Conservation (phyloP, 2,888 invertebrate species). For the Drosophila heteroneura region DNA sequence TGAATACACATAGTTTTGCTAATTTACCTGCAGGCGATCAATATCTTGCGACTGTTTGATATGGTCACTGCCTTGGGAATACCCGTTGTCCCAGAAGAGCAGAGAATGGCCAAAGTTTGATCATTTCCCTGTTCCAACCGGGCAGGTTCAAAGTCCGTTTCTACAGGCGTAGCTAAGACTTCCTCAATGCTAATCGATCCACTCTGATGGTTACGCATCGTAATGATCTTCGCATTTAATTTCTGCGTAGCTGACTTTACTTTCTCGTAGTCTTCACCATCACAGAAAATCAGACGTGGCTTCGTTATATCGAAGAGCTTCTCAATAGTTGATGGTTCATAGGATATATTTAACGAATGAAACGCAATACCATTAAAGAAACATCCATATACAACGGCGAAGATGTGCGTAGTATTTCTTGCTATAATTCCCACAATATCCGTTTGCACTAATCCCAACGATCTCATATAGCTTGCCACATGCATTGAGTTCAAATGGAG, state of each 20-base stretch:
- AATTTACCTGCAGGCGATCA: too few species aligned
- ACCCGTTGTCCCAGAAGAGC: constrained; percentile 83
- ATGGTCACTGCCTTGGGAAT: constrained; percentile 77
- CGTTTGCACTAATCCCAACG: constrained; percentile 57
- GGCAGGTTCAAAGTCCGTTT: constrained; percentile 54
- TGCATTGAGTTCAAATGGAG: constrained; percentile 61
- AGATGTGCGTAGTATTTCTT: constrained; percentile 70
- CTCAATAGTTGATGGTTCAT: neutral
- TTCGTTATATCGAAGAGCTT: constrained; percentile 66
- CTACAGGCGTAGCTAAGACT: constrained; percentile 41
- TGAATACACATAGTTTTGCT: neutral
- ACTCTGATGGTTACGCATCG: constrained; percentile 63
- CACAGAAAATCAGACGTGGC: constrained; percentile 67
- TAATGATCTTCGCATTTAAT: constrained; percentile 45
- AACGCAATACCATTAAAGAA: constrained; percentile 69
- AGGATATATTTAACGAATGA: too few species aligned
- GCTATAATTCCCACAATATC: constrained; percentile 79
- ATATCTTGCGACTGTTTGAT: constrained; percentile 45
- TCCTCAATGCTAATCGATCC: constrained; percentile 47
- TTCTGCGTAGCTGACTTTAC: constrained; percentile 39
- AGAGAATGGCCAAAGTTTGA: constrained; percentile 78
- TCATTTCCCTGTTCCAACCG: constrained; percentile 67
- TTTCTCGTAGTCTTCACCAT: constrained; percentile 66
- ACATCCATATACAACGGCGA: constrained; percentile 68
- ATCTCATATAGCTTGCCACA: constrained; percentile 63